Conservation (phyloP, 2,888 invertebrate species). For the Hermodice carunculata region DNA sequence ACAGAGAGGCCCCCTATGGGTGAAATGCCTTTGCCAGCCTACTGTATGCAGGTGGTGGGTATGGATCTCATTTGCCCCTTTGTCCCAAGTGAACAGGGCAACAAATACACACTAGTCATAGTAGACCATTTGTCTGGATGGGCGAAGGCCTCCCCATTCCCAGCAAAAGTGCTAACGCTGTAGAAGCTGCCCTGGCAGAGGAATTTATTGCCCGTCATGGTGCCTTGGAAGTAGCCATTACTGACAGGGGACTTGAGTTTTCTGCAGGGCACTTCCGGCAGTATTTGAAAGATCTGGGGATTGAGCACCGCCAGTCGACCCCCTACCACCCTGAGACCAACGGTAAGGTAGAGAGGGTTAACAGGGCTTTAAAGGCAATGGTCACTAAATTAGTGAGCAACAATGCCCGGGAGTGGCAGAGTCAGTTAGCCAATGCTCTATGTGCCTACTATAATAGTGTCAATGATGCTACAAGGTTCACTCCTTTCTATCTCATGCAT, state of each 20-base stretch:
- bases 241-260: not conserved
- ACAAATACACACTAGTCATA: not conserved
- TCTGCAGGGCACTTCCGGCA: not conserved
- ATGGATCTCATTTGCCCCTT: constrained; percentile 1
- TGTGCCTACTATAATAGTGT: not conserved
- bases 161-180: not conserved
- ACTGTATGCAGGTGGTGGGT: not conserved
- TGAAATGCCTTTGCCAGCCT: not conserved
- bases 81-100: not conserved
- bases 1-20: not conserved
- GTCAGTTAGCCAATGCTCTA: too few relatives aligned
- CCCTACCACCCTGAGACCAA: not conserved
- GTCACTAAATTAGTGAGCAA: not conserved
- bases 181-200: not conserved
- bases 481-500: not conserved
- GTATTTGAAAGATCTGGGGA: not conserved
- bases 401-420: too few relatives aligned
- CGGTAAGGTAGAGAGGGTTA: not conserved
- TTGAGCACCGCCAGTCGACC: not conserved
- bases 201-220: not conserved
- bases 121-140: not conserved
- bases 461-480: not conserved
- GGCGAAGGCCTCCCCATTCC: not conserved
- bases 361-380: not conserved
- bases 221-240: not conserved